Percentiles rank a stretch among this genome's conserved stretches.
phyloP scores from a whole-genome alignment of 1,140 invertebrate species.

The Aphidius gifuensis region DNA sequence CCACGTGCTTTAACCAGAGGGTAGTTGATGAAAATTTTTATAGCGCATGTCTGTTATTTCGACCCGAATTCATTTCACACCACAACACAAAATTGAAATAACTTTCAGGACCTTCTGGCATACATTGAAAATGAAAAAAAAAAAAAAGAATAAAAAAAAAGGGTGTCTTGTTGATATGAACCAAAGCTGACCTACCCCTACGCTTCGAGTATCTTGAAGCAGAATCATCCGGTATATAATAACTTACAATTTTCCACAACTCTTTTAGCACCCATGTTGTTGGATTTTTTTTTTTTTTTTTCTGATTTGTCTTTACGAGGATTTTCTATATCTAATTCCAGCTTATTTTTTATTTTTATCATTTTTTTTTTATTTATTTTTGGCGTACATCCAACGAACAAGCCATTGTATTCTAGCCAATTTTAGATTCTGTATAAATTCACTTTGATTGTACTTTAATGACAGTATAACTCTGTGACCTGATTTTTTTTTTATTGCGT shows the following conservation, averaged over 20 bases:
- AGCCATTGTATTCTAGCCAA: too few relatives aligned
- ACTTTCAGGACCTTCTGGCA: background rate
- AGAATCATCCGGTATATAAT: slow-evolving; percentile 10
- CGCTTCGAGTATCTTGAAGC: slow-evolving; percentile 4
- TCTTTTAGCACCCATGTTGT: background rate
- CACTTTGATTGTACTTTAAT: too few relatives aligned
- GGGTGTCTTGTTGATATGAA: background rate
- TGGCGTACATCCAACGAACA: too few relatives aligned
- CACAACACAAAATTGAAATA: background rate
- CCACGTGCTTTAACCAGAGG: slow-evolving; percentile 9
- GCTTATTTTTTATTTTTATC: too few relatives aligned
- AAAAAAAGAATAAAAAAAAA: background rate
- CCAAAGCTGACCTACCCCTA: slow-evolving; percentile 30
- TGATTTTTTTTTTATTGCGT: too few relatives aligned
- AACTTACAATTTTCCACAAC: background rate
- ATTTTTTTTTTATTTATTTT: too few relatives aligned
- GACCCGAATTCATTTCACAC: slow-evolving; percentile 8
- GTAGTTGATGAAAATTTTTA: background rate
- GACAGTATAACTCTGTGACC: too few relatives aligned
- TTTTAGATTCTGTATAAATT: too few relatives aligned
- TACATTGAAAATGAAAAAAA: too few relatives aligned
- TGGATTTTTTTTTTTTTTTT: too few relatives aligned
- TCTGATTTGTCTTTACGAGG: too few relatives aligned
- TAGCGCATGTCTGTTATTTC: slow-evolving; percentile 13
- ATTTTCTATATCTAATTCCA: too few relatives aligned